Evolutionary conservation across 2,113 vertebrate species (phyloP), one percentile per base, ranked within the genome.

Genomic region (Todiramphus saurophagus): DNA sequence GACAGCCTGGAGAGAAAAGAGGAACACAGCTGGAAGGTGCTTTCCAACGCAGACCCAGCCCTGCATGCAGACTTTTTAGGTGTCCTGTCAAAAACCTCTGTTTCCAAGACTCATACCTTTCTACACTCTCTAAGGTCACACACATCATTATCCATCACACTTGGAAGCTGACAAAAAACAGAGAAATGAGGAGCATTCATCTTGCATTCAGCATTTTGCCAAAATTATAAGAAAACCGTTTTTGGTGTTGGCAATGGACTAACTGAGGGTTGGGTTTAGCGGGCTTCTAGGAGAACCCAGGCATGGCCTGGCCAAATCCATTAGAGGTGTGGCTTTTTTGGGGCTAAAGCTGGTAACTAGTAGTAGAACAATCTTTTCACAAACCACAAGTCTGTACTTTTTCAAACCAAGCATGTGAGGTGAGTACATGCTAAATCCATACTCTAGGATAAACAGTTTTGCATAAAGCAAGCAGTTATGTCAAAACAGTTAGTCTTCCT

Each of bases 381-480:
- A 87, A 87, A 79, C 56, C 44, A 37, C 44, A 82, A 78, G 48
- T 25, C 58, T 70, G 24, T 81, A 25, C 13, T 79, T 95, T 94
- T 76, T 79, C 77, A 87, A 76, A 80, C 73, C 31, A 63, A 83
- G 75, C n/a, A 9, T 24, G 24, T 70, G 70, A 85, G 44, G 35
- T 43, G 31, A 89, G 28, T 75, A 62, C 55, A 79, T 12, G 18
- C 51, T 89, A 91, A 91, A 83, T 33, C 74, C 20, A 43, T 44
- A 62, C 27, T 69, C 44, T 87, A 91, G 41, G 56, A 89, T 58
- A 91, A 93, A 85, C 55, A 83, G 62, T 87, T 96, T 89, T 89
- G 83, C 80, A 95, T 94, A 92, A 93, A 87, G 74, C 78, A 92
- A 83, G 83, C 58, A 77, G 46, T 91, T 80, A 92, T 91, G 94